A percentile compares a stretch with the other conserved stretches of the same genome.
These are phyloP conservation scores for Agrypnia vestita DNA, from an alignment of 1,140 invertebrate species.

Conservation along the genomic window DNA sequence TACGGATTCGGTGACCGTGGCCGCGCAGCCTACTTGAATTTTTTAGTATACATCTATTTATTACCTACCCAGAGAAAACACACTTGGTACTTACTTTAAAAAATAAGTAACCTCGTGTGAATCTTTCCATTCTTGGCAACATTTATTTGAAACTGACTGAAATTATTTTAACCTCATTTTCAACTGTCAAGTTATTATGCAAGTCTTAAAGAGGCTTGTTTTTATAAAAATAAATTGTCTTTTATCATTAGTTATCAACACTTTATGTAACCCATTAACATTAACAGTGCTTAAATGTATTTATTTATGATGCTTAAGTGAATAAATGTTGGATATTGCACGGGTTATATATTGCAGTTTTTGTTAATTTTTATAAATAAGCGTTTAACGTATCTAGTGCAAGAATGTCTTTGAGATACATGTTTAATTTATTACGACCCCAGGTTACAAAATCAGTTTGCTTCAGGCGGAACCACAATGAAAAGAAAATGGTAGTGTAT, in stretches of 20 bases:
- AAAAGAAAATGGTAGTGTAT: conserved; percentile 66
- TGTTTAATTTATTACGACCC: conserved; percentile 42
- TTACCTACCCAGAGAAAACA: no score
- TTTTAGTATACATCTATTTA: no score
- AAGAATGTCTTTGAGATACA: conserved; percentile 45
- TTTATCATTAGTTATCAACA: no score
- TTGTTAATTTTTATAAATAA: background rate
- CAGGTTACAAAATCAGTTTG: conserved; percentile 14
- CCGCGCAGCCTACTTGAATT: no score
- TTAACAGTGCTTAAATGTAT: no score
- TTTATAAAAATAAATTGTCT: no score
- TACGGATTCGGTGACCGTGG: no score
- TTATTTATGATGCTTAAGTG: no score
- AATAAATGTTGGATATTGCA: no score
- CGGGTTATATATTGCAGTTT: background rate
- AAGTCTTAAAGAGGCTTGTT: background rate
- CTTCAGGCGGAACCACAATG: conserved; percentile 37
- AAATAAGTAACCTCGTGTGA: no score
- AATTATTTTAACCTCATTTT: conserved; percentile 30
- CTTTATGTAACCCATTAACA: no score
- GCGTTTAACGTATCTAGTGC: background rate
- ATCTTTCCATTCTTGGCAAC: background rate
- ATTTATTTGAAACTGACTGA: background rate
- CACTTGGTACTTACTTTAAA: no score
- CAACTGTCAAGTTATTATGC: conserved; percentile 39